Base-by-base conservation (phyloP, 2,888 invertebrate genomes). In the Nemoura dubitans region DNA sequence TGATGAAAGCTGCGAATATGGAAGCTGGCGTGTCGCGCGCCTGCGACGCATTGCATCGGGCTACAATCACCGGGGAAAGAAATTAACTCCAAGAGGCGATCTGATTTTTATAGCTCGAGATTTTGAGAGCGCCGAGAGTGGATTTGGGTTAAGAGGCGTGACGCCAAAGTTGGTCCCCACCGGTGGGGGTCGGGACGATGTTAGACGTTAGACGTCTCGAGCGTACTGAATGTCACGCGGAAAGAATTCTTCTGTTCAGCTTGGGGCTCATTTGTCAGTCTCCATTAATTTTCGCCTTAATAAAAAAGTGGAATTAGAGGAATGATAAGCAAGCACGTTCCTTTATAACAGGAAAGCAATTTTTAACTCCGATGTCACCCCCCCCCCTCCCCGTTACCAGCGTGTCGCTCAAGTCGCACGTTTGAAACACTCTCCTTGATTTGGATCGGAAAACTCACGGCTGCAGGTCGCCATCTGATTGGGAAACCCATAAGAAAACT, bases 401-500 rank as follows among this genome's bases (percentile, higher is more conserved):
- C n/a, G 10, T 36, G 36, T 36, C 36, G 36, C 36, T 36, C 59
- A 21, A 10, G 14, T 59, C 59, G 21, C 59, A 59, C 10, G 3
- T 59, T 59, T 1, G 21, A 59, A 59, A 59, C 59, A 59, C 59
- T 59, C 59, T 59, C 6, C 21, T 59, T 59, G 59, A 59, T 59
- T 59, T 21, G 59, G 59, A 59, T 59, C 59, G 59, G 59, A 59
- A 59, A 59, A 59, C 59, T 59, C 59, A 59, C 14, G 59, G 59
- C 59, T 59, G 3, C 59, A 36, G 59, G 3, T 59, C 21, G 14
- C 59, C 59, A 59, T 21, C 59, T 59, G 59, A 59, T 59, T 59
- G 59, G 59, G 59, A 59, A 59, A 59, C 59, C 59, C 59, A 59
- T 59, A 59, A 59, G 59, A 59, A 59, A 59, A 59, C 59, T 59